Conservation (phyloP, 2,888 invertebrate species). For the Eumerus sabulonum region DNA sequence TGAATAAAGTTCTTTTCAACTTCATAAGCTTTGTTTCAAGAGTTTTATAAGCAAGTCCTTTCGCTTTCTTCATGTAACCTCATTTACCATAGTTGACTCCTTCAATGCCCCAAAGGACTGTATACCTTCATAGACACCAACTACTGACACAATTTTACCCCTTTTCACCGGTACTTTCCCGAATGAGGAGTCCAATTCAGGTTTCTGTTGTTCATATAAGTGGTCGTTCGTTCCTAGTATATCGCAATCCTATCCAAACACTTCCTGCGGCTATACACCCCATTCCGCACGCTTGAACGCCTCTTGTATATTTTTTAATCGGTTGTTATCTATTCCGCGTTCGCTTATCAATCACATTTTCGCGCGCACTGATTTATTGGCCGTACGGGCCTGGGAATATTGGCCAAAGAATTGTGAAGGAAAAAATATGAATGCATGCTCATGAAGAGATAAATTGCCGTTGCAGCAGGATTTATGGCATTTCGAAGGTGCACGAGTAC, state of each 20-base stretch:
- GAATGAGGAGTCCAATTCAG: constrained; percentile 34
- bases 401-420: constrained; percentile 40
- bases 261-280: constrained; percentile 32
- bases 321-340: constrained; percentile 21
- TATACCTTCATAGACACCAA: constrained; percentile 22
- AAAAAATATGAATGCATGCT: constrained; percentile 40
- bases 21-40: no score
- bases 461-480: constrained; percentile 48
- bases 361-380: constrained; percentile 61
- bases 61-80: constrained; percentile 6
- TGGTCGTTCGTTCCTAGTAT: no score
- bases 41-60: no score
- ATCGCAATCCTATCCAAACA: constrained; percentile 7
- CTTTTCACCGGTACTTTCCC: constrained; percentile 54
- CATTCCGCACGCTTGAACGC: constrained; percentile 4
- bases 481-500: constrained; percentile 42
- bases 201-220: constrained; percentile 36
- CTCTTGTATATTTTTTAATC: not conserved
- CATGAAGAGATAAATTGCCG: constrained; percentile 58
- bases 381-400: constrained; percentile 31
- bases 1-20: constrained; percentile 28
- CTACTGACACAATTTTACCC: constrained; percentile 50
- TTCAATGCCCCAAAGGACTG: constrained; percentile 35
- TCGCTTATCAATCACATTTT: constrained; percentile 62
- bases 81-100: constrained; percentile 39